Conservation (phyloP, 2,888 invertebrate species). For the Dione vanillae region DNA sequence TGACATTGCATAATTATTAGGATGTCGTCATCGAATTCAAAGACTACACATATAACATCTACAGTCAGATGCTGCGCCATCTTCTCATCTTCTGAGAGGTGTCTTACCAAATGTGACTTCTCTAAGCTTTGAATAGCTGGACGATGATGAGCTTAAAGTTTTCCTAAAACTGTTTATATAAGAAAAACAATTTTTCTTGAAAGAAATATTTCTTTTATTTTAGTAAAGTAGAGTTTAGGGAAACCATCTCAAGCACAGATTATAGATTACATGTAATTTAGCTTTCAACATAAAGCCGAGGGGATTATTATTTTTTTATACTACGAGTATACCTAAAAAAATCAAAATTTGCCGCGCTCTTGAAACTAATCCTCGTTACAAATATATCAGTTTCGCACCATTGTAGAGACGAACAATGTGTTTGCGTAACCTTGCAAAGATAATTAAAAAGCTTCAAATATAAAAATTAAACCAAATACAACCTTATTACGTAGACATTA, state of each 20-base stretch:
- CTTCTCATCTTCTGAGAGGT: too few relatives aligned
- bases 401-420: slow-evolving; percentile 29
- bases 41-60: too few relatives aligned
- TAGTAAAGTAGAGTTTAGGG: not conserved
- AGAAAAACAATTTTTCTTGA: not conserved
- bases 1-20: too few relatives aligned
- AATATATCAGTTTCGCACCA: slow-evolving; percentile 44
- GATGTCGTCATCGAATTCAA: too few relatives aligned
- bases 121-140: too few relatives aligned
- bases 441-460: not conserved
- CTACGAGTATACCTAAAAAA: not conserved
- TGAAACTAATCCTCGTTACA: slow-evolving; percentile 27
- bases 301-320: slow-evolving; percentile 1
- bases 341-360: slow-evolving; percentile 27
- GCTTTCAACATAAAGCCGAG: not conserved
- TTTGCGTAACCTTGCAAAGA: slow-evolving; percentile 27
- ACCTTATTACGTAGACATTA: slow-evolving; percentile 26
- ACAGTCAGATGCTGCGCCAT: too few relatives aligned
- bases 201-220: not conserved
- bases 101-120: too few relatives aligned
- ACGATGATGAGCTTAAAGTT: too few relatives aligned
- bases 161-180: too few relatives aligned
- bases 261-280: slow-evolving; percentile 1
- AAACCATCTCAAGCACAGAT: slow-evolving; percentile 9
- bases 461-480: slow-evolving; percentile 10